Percentiles rank a stretch among this genome's conserved stretches.
Conservation (phyloP, 2,888 invertebrate species). For the Synergus gifuensis region DNA sequence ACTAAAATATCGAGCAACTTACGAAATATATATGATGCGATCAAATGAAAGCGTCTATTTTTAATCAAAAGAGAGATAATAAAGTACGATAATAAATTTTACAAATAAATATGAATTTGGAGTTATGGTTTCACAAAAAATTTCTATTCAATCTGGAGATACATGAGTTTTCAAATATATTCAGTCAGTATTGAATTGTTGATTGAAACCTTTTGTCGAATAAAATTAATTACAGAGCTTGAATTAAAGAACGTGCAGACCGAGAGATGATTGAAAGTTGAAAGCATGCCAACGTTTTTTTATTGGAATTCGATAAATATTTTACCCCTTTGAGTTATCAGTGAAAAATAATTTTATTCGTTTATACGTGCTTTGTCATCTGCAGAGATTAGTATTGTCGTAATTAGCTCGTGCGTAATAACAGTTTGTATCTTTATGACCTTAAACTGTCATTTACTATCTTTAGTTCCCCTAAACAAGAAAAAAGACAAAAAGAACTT, state of each 20-base stretch:
- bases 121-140: background rate
- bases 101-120: too few species aligned
- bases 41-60: background rate
- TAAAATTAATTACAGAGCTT: constrained; percentile 3
- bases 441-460: constrained; percentile 1
- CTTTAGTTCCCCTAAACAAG: background rate
- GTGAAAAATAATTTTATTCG: background rate
- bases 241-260: constrained; percentile 2
- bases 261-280: background rate
- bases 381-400: background rate
- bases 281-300: background rate
- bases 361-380: background rate
- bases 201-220: background rate
- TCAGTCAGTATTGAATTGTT: background rate
- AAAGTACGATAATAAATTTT: too few species aligned
- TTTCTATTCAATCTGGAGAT: background rate
- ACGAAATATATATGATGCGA: background rate
- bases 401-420: background rate
- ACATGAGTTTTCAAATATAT: background rate
- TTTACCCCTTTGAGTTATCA: background rate
- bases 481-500: background rate
- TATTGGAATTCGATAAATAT: background rate
- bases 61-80: too few species aligned
- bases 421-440: background rate
- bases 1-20: background rate